Evolutionary conservation across 1,140 invertebrate species (phyloP), one percentile per base, ranked within the genome.

Genomic region (Sweltsa coloradensis): DNA sequence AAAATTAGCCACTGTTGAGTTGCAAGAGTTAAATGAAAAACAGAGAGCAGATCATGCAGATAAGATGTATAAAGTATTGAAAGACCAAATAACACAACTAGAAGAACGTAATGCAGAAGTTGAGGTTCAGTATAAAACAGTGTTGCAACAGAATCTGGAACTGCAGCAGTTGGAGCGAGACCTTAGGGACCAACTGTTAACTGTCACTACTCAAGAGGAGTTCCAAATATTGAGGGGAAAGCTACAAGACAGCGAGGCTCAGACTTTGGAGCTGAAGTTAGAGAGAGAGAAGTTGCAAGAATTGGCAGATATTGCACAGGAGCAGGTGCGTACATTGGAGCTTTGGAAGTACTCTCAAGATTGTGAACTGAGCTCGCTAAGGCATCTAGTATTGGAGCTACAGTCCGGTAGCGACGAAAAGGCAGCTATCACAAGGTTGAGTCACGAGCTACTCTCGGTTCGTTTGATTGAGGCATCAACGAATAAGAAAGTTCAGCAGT

Each of bases 371-470:
- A 53, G 79, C 56, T 69, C 69, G 57, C 59, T 81, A 25, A 70
- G 74, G 50, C 75, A 81, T 60, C 74, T 78, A 60, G 69, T 83
- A 44, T 53, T 81, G 3, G 79, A 81, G 62, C 57, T 80, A 22
- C 74, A 77, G 57, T 70, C 75, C 4, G 54, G 58, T n/a, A 72
- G 72, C 46, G 76, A 80, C 49, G 73, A 75, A 41, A 79, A 78
- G 57, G 69, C 73, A 24, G 69, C 74, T 9, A 75, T 81, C 64
- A 66, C 37, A 41, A 66, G 21, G 55, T 57, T 6, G 60, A 58
- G 53, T 57, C 51, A 34, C 59, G 61, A 47, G 21, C 53, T 34
- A 34, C 45, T 13, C 59, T 63, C 41, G 18, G 43, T 34, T 2
- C 47, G 52, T 34, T 31, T 42, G 16, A 46, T 31, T 50, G 47